Base-by-base conservation (phyloP, 2,888 invertebrate species). In the Zygaena filipendulae region DNA sequence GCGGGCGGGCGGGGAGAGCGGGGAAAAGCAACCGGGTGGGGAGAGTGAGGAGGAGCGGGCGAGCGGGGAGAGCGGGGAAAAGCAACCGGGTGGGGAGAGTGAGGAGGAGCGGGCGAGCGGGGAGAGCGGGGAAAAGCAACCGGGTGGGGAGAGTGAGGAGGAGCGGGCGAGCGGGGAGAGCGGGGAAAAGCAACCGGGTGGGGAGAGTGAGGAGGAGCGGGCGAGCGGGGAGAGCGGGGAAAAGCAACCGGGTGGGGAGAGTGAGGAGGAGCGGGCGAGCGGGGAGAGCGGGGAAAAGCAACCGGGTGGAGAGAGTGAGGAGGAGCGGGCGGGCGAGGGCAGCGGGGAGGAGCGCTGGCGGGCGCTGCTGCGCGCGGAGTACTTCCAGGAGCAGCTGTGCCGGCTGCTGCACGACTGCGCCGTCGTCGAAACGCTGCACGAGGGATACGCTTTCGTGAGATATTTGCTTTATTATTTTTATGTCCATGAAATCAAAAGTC, bases 361-460 rank as follows among this genome's bases (percentile, higher is more conserved):
- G 1, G 23, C 24, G 2, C 23, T 62, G 13, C 27, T 69, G 5
- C 7, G 11, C 0, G 42, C 58, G 2, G 32, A 42, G 0, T 45
- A 44, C 23, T 30, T 63, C 2, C 29, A 27, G 16, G 30, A 27
- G 2, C 39, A 57, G 35, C 45, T 59, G 3, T 42, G 42, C 10
- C 31, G 38, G 1, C 25, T 59, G 9, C 10, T 67, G 3, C 39
- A 62, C 5, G 55, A 66, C 3, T 52, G 46, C 11, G 43, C 43
- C 2, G 37, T 70, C 0, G 10, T 70, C 3, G 23, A 37, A n/a
- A 39, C 59, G 2, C 38, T 74, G 19, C 32, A 46, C 28, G 58
- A 64, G 7, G 59, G 52, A 6, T 71, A 70, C 25, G 57, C 52
- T 1, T 68, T 59, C 34, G 74, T 74, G 32, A 70, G 72, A n/a